phyloP scores from a whole-genome alignment of 2,888 invertebrate genomes.

The Drosophila melanosoma region DNA sequence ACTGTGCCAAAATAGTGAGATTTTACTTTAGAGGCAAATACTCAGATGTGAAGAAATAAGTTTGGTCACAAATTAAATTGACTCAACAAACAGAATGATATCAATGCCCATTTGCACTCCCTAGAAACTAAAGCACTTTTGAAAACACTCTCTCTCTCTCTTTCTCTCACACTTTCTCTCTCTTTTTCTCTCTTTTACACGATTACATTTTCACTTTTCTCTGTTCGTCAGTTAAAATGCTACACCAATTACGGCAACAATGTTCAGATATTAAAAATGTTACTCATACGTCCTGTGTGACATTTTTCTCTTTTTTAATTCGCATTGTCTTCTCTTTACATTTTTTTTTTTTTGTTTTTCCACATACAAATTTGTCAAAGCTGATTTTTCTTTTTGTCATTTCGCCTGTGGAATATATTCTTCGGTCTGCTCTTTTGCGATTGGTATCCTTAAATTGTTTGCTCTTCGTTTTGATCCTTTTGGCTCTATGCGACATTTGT shows the following conservation, averaged over 20 bases:
- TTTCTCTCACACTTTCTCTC: background rate
- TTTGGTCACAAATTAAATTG: background rate
- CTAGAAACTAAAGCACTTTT: background rate
- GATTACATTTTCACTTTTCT: conserved; percentile 4
- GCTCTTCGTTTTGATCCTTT: conserved; percentile 17
- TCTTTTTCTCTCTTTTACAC: background rate
- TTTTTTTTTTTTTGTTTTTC: conserved; percentile 15
- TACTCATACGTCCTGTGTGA: conserved; percentile 65
- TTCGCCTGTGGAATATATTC: conserved; percentile 25
- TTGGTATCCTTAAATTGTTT: conserved; percentile 36
- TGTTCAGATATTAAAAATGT: conserved; percentile 73
- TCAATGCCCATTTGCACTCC: no score
- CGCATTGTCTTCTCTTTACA: conserved; percentile 18
- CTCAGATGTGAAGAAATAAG: background rate
- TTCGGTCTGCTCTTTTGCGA: conserved; percentile 24
- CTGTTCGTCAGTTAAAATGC: conserved; percentile 49
- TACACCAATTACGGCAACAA: conserved; percentile 68
- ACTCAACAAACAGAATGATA: background rate
- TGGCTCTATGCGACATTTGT: conserved; percentile 42
- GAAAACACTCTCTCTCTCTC: conserved; percentile 1
- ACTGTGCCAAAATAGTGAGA: background rate
- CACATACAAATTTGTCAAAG: conserved; percentile 47
- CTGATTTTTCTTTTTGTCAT: conserved; percentile 10
- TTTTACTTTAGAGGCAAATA: background rate
- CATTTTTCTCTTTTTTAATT: conserved; percentile 27